Evolutionary conservation across 2,113 vertebrate species (phyloP), one percentile per base, ranked within the genome.

Genomic region (Cervus canadensis): DNA sequence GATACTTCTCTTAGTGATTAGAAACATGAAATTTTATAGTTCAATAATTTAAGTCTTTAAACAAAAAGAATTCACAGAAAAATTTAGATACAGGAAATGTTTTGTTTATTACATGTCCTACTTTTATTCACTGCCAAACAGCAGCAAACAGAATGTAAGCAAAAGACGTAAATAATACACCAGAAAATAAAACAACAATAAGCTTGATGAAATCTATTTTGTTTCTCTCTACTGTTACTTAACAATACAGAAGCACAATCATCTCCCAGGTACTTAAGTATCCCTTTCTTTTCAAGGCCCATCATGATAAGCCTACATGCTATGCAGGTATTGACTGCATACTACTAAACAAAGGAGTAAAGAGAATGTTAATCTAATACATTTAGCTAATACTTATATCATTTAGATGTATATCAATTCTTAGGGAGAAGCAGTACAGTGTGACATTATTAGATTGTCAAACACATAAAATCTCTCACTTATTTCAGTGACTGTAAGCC

Each of bases 381-480:
- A 78, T 84, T 95, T 91, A 96, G 33, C 71, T 88, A 83, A 23
- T 16, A 84, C 5, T 56, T 60, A 89, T 48, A 86, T 87, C 10
- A 92, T 96, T 93, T 82, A 71, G 85, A 96, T 95, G 92, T 57
- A 92, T 67, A 96, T 78, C 6, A 91, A 17, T 84, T 45, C 64
- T 93, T 82, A 88, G 11, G 43, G 28, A 57, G 19, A 50, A 11
- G 81, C 89, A 78, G 36, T 48, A 94, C 26, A 30, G 6, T 0
- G 2, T 89, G 50, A 91, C 71, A 79, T 87, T 89, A 89, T 79
- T 79, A 87, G 26, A 93, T 86, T 85, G 48, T 71, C 57, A 91
- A 76, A 67, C 60, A 79, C n/a, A 83, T 23, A 93, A 87, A 95
- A 91, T 85, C 40, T 60, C 11, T 93, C 57, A 90, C 21, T 16